A percentile compares a stretch with the other conserved stretches of the same genome.
phyloP scores from a whole-genome alignment of 2,113 vertebrate species.

The Plecturocebus donacophilus region DNA sequence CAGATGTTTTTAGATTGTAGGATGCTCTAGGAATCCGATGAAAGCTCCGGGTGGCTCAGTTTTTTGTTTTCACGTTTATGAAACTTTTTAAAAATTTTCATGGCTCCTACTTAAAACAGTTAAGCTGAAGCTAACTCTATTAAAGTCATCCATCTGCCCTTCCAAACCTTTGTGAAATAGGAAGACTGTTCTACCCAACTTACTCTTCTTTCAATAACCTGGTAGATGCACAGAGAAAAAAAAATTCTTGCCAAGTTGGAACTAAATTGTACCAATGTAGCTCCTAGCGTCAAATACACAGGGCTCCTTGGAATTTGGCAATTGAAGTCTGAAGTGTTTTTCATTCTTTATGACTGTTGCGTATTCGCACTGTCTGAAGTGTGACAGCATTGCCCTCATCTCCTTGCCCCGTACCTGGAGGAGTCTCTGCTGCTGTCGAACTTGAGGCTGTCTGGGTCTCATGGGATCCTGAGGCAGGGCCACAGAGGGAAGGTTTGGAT shows the following conservation, averaged over 20 bases:
- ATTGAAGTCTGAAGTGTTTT: not conserved
- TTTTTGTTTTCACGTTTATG: not conserved
- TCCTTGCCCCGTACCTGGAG: constrained; percentile 81
- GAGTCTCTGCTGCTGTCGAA: constrained; percentile 82
- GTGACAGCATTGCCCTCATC: not conserved
- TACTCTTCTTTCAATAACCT: not conserved
- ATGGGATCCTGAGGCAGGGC: constrained; percentile 80
- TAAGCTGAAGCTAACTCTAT: not conserved
- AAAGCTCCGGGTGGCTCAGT: not conserved
- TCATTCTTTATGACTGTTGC: not conserved
- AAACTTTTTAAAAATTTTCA: not conserved
- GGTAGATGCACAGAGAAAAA: not conserved
- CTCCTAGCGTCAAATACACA: not conserved
- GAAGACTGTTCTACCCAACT: not conserved
- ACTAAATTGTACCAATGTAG: not conserved
- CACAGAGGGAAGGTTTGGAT: constrained; percentile 61
- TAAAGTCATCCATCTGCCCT: not conserved
- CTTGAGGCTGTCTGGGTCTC: constrained; percentile 82
- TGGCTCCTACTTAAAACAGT: not conserved
- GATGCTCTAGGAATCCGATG: not conserved
- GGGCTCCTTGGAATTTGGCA: not conserved
- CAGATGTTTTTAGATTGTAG: not conserved
- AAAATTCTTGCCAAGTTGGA: not conserved
- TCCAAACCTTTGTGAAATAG: not conserved
- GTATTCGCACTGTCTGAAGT: not conserved